These are phyloP conservation scores for Synaphobranchus kaupii DNA, from an alignment of 2,797 vertebrate species.

Conservation along the genomic window DNA sequence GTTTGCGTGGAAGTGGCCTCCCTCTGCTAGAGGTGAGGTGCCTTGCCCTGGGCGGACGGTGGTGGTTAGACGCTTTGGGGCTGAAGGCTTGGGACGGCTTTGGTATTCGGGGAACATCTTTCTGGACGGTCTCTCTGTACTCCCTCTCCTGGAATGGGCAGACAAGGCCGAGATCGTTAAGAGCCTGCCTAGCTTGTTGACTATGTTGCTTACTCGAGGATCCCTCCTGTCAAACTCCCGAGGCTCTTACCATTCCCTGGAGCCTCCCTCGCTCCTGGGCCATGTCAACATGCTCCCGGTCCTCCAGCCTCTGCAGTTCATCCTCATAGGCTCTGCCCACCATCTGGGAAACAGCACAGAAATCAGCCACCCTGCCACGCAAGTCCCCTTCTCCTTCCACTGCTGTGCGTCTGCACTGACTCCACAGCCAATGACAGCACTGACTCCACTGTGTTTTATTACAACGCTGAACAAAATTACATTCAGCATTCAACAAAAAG, in stretches of 20 bases:
- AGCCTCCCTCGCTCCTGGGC: slow-evolving; percentile 68
- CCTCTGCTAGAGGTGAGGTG: slow-evolving; percentile 61
- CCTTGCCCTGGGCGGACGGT: slow-evolving; percentile 52
- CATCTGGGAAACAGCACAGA: slow-evolving; percentile 56
- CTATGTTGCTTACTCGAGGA: background rate
- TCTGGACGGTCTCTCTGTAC: slow-evolving; percentile 77
- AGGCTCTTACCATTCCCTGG: slow-evolving; percentile 71
- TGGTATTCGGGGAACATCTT: slow-evolving; percentile 65
- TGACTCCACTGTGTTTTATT: background rate
- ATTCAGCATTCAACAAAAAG: background rate
- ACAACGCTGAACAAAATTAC: background rate
- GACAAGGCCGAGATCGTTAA: no score
- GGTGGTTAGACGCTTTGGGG: slow-evolving; percentile 62
- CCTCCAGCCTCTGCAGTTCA: slow-evolving; percentile 76
- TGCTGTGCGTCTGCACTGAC: background rate
- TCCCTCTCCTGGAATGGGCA: slow-evolving; percentile 74
- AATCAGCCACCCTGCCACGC: background rate
- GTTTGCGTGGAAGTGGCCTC: slow-evolving; percentile 67
- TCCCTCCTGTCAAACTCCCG: no score
- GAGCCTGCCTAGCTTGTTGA: background rate
- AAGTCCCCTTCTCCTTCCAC: background rate
- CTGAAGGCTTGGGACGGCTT: slow-evolving; percentile 67
- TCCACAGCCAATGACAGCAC: background rate
- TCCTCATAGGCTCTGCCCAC: slow-evolving; percentile 74
- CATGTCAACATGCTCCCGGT: slow-evolving; percentile 67